Conservation (phyloP, 2,797 vertebrate species). For the Chromobotia macracanthus region DNA sequence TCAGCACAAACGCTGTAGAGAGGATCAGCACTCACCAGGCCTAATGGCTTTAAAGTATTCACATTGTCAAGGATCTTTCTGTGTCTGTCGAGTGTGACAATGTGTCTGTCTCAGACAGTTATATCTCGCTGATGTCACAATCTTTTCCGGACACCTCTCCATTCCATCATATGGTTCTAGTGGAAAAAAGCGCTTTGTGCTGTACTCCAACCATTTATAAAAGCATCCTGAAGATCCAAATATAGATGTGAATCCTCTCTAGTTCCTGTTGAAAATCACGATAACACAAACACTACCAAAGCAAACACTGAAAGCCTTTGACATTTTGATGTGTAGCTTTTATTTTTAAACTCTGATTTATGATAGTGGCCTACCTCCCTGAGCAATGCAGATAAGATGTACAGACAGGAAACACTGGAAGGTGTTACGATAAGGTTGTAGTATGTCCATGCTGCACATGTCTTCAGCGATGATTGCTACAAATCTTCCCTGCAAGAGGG, state of each 20-base stretch:
- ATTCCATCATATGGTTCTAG: too few relatives aligned
- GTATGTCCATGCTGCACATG: slow-evolving; percentile 45
- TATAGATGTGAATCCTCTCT: slow-evolving; percentile 30
- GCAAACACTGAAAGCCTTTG: slow-evolving; percentile 35
- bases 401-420: slow-evolving; percentile 45
- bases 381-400: slow-evolving; percentile 52
- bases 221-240: slow-evolving; percentile 15
- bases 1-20: too few relatives aligned
- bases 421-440: slow-evolving; percentile 46
- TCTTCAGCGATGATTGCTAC: slow-evolving; percentile 45
- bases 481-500: slow-evolving; percentile 22
- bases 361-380: slow-evolving; percentile 35
- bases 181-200: too few relatives aligned
- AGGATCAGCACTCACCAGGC: too few relatives aligned
- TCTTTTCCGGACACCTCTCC: too few relatives aligned
- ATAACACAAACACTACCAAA: slow-evolving; percentile 32
- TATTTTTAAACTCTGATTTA: slow-evolving; percentile 37
- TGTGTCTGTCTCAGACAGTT: too few relatives aligned
- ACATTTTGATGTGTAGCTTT: slow-evolving; percentile 47
- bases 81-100: too few relatives aligned
- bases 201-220: too few relatives aligned
- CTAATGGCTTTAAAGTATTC: too few relatives aligned
- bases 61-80: too few relatives aligned
- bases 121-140: too few relatives aligned
- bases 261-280: slow-evolving; percentile 26